These are phyloP conservation scores for Pocota personata DNA, from an alignment of 2,888 invertebrate species.

Conservation along the genomic window DNA sequence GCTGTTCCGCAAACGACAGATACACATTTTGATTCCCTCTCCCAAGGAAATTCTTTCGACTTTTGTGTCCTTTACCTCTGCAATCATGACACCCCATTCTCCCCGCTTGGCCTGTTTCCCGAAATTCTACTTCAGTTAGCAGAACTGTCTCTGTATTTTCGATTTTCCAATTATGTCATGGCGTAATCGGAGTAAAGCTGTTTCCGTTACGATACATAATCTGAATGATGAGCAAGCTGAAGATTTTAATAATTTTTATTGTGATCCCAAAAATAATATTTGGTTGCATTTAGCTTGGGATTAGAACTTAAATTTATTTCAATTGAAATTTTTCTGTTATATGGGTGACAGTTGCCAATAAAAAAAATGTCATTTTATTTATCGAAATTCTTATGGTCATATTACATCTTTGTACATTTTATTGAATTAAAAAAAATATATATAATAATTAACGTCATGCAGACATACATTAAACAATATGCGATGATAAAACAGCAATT, in stretches of 20 bases:
- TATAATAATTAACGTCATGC: too few species aligned
- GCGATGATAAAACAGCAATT: slow-evolving; percentile 45
- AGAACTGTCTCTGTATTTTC: slow-evolving; percentile 51
- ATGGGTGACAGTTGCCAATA: neutral
- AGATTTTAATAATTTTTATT: neutral
- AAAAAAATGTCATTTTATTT: neutral
- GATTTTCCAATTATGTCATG: slow-evolving; percentile 68
- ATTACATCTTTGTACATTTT: neutral
- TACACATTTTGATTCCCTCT: slow-evolving; percentile 73
- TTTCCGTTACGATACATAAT: neutral
- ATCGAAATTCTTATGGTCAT: neutral
- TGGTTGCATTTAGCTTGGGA: neutral
- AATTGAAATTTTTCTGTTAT: neutral
- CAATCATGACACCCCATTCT: slow-evolving; percentile 68
- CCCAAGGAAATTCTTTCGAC: slow-evolving; percentile 70
- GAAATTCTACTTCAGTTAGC: slow-evolving; percentile 50
- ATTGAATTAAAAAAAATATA: neutral
- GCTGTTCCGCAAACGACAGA: slow-evolving; percentile 67
- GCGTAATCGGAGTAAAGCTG: neutral
- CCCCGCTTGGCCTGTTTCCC: slow-evolving; percentile 45
- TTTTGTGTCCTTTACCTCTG: slow-evolving; percentile 73
- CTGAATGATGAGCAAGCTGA: neutral
- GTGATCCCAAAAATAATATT: neutral
- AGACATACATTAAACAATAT: slow-evolving; percentile 49
- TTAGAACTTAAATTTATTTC: neutral